Percentiles rank a stretch among this genome's conserved stretches.
phyloP scores from a whole-genome alignment of 2,113 vertebrate species.

The Meriones unguiculatus region DNA sequence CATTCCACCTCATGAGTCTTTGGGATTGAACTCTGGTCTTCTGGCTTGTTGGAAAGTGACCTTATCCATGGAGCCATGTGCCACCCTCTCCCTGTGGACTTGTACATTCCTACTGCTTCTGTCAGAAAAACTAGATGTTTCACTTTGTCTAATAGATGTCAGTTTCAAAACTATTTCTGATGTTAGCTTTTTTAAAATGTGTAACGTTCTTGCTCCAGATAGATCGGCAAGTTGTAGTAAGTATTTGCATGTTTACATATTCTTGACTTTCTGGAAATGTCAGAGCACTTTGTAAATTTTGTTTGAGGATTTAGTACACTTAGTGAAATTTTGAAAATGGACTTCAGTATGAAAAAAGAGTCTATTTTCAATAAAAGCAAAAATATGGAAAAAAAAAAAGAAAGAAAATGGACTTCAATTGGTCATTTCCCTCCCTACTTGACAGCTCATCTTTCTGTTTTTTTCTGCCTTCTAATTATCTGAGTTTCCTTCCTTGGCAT shows the following conservation, averaged over 20 bases:
- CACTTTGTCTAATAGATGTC: not conserved
- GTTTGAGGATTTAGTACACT: not conserved
- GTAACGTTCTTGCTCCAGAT: not conserved
- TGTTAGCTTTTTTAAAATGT: not conserved
- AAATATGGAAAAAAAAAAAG: not conserved
- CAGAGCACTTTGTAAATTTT: not conserved
- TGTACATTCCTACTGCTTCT: not conserved
- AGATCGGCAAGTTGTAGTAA: not conserved
- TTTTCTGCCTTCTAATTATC: not conserved
- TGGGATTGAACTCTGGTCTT: not conserved
- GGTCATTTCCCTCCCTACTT: not conserved
- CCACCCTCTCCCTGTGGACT: not conserved
- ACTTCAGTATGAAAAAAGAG: not conserved
- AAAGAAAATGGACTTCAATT: not conserved
- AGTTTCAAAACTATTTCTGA: not conserved
- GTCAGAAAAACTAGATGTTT: not conserved
- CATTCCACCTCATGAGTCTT: not conserved
- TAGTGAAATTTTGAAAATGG: not conserved
- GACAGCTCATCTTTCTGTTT: not conserved
- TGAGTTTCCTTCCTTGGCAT: not conserved
- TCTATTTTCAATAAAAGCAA: not conserved
- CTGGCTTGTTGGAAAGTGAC: not conserved
- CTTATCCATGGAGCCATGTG: not conserved
- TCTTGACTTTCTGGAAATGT: not conserved
- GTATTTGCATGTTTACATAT: not conserved